Conservation (phyloP, 1,140 invertebrate genomes). For the Papilio helenus region DNA sequence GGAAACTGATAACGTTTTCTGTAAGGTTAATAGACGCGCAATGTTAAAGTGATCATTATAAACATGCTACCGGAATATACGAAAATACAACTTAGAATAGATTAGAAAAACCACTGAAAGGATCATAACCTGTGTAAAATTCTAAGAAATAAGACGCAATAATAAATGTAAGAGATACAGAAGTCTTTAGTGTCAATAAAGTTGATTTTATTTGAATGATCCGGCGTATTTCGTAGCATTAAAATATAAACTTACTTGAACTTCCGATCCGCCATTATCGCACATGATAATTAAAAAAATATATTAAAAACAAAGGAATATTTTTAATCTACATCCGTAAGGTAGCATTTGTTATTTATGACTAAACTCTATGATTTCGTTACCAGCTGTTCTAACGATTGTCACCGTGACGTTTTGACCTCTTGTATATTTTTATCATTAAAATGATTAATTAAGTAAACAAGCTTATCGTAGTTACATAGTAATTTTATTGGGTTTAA, state of each 20-base stretch:
- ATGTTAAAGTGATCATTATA: not conserved
- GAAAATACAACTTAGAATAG: not conserved
- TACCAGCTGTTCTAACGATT: slow-evolving; percentile 20
- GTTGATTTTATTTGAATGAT: not conserved
- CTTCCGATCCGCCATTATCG: slow-evolving; percentile 29
- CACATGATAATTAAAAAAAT: not conserved
- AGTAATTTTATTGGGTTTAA: not conserved
- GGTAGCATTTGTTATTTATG: slow-evolving; percentile 17
- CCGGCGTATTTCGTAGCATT: not conserved
- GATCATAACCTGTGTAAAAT: not conserved
- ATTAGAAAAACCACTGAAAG: not conserved
- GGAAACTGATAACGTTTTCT: no score
- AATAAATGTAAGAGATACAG: not conserved
- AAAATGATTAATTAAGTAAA: slow-evolving; percentile 23
- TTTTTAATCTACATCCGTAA: slow-evolving; percentile 21
- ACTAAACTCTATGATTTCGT: slow-evolving; percentile 33
- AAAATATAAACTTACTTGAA: slow-evolving; percentile 30
- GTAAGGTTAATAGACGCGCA: no score
- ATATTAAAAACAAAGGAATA: not conserved
- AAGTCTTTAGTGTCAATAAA: not conserved
- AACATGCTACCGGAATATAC: not conserved
- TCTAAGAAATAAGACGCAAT: not conserved
- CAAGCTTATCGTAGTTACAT: not conserved
- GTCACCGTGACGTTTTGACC: slow-evolving; percentile 32
- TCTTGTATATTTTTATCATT: slow-evolving; percentile 39